Evolutionary conservation across 2,888 invertebrate genomes (phyloP).

Genomic region (Zygogramma bicolorata): DNA sequence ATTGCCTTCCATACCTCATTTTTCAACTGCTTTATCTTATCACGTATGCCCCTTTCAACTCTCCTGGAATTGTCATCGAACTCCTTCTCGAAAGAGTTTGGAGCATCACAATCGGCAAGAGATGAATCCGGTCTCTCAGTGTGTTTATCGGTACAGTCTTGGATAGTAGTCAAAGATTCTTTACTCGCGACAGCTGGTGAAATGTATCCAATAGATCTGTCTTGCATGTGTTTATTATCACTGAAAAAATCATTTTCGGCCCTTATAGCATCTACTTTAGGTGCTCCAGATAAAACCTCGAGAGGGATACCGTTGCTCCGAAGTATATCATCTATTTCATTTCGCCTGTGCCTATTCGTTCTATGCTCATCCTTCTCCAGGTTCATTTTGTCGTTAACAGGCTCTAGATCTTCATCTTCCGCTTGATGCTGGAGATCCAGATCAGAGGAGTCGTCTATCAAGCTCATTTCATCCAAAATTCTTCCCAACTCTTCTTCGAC

Average conservation of each 20-base stretch:
- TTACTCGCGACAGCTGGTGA: background rate
- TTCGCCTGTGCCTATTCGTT: constrained; percentile 24
- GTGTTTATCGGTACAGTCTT: background rate
- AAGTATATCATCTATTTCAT: background rate
- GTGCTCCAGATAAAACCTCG: background rate
- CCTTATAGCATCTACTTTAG: background rate
- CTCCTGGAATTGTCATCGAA: constrained; percentile 46
- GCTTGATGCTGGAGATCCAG: constrained; percentile 46
- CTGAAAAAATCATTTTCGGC: background rate
- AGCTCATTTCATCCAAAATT: constrained; percentile 56
- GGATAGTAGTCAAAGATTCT: constrained; percentile 11
- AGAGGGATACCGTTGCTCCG: background rate
- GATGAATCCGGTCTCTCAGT: background rate
- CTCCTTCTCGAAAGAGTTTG: background rate
- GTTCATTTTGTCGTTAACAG: constrained; percentile 46
- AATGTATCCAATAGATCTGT: background rate
- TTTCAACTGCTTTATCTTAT: constrained; percentile 54
- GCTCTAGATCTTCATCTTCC: constrained; percentile 50
- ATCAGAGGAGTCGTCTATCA: constrained; percentile 51
- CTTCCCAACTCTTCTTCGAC: constrained; percentile 52
- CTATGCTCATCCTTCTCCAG: constrained; percentile 37
- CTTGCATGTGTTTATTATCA: background rate
- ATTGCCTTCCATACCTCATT: constrained; percentile 56
- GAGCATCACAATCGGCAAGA: too few relatives aligned
- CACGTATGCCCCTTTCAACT: constrained; percentile 53